phyloP scores from a whole-genome alignment of 1,140 invertebrate genomes.

The Pseudomyrmex concolor region DNA sequence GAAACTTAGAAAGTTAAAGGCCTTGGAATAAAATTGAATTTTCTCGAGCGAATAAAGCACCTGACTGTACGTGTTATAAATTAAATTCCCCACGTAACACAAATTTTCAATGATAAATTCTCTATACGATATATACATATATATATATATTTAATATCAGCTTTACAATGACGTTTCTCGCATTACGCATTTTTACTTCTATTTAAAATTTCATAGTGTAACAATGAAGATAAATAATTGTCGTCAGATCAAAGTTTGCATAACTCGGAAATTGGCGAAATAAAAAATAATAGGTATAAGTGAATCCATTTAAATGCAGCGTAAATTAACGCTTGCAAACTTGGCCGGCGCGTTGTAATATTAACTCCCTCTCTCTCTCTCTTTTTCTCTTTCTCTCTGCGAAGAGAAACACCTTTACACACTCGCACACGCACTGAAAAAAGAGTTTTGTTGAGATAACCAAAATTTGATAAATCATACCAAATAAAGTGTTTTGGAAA shows the following conservation, averaged over 20 bases:
- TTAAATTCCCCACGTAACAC: neutral
- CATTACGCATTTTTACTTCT: neutral
- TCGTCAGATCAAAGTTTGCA: neutral
- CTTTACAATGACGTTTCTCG: neutral
- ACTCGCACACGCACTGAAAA: conserved; percentile 12
- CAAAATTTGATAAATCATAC: too few species aligned
- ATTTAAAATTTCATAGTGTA: neutral
- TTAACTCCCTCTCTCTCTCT: too few species aligned
- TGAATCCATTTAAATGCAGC: neutral
- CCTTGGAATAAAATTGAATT: conserved; percentile 41
- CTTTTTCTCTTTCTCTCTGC: neutral
- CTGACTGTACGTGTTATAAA: conserved; percentile 15
- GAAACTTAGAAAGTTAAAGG: conserved; percentile 45
- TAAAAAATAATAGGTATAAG: conserved; percentile 5
- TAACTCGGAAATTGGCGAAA: neutral
- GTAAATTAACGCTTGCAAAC: neutral
- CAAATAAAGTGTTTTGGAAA: too few species aligned
- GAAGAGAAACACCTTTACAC: conserved; percentile 8
- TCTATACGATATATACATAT: neutral
- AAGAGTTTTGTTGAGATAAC: too few species aligned
- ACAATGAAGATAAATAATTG: conserved; percentile 7
- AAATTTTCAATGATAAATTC: conserved; percentile 10
- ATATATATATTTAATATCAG: neutral
- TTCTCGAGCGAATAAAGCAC: conserved; percentile 8
- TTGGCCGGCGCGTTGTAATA: neutral